Evolutionary conservation across 2,888 invertebrate species (phyloP).

Genomic region (Laothoe populi): DNA sequence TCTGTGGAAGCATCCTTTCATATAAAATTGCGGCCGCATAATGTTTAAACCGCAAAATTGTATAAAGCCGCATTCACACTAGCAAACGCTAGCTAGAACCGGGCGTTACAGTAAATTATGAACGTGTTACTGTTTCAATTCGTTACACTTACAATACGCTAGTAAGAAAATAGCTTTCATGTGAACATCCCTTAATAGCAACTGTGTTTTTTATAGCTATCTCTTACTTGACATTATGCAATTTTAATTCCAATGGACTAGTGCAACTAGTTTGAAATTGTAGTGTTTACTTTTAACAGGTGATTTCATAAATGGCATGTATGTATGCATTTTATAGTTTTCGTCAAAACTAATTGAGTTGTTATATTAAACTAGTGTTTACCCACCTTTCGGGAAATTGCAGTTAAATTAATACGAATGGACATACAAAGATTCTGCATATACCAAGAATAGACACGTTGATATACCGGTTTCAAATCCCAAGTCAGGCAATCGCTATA

Average conservation of each 20-base stretch:
- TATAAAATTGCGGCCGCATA: neutral
- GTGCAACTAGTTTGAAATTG: neutral
- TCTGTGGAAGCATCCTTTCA: no score
- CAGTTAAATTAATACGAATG: neutral
- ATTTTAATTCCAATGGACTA: neutral
- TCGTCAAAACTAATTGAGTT: slow-evolving; percentile 11
- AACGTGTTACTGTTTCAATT: no score
- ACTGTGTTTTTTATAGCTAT: neutral
- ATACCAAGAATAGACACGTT: no score
- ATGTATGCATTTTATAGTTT: neutral
- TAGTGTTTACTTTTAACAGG: slow-evolving; percentile 4
- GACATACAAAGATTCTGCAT: neutral
- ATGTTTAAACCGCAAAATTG: neutral
- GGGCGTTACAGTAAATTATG: no score
- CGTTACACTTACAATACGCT: no score
- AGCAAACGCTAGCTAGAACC: no score
- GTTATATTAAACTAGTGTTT: neutral
- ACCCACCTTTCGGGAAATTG: neutral
- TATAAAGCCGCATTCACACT: no score
- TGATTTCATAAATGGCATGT: slow-evolving; percentile 6
- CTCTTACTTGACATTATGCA: neutral
- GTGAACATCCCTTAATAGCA: neutral
- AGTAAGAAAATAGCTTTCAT: neutral
- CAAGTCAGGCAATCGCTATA: no score
- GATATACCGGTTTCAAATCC: no score